Evolutionary conservation across 2,797 vertebrate genomes (phyloP).

Genomic region (Enteromius paludinosus): DNA sequence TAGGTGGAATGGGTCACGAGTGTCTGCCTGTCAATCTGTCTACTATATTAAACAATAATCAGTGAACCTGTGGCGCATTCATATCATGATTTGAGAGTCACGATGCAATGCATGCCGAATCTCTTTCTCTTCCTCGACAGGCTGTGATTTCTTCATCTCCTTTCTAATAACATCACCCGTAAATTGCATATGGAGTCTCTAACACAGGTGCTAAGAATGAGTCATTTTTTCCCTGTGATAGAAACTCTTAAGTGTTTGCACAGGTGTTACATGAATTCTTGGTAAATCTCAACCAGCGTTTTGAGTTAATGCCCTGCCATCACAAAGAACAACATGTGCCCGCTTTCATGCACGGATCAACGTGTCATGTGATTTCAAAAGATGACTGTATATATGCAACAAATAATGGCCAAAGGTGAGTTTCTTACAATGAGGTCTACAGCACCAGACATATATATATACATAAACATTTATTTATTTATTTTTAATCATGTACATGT

Average conservation of each 20-base stretch:
- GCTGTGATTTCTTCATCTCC: not conserved
- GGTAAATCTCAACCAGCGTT: not conserved
- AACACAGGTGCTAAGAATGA: slow-evolving; percentile 12
- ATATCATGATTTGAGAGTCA: slow-evolving; percentile 5
- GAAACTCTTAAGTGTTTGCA: not conserved
- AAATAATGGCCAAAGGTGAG: not conserved
- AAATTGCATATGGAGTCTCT: not conserved
- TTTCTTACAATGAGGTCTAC: not conserved
- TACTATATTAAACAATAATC: not conserved
- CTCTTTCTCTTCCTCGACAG: not conserved
- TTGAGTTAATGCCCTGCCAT: not conserved
- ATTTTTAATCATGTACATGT: too few species aligned
- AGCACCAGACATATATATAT: not conserved
- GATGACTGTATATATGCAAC: not conserved
- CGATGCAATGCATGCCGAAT: not conserved
- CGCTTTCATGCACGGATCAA: not conserved
- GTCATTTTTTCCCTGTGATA: not conserved
- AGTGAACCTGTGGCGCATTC: not conserved
- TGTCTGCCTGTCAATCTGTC: slow-evolving; percentile 5
- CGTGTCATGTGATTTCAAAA: not conserved
- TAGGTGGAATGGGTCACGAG: not conserved
- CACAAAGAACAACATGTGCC: not conserved
- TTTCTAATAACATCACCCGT: not conserved
- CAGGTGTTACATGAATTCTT: slow-evolving; percentile 3
- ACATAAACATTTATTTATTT: too few species aligned